Base-by-base conservation (phyloP, 2,888 invertebrate genomes). In the Patella ulyssiponensis region DNA sequence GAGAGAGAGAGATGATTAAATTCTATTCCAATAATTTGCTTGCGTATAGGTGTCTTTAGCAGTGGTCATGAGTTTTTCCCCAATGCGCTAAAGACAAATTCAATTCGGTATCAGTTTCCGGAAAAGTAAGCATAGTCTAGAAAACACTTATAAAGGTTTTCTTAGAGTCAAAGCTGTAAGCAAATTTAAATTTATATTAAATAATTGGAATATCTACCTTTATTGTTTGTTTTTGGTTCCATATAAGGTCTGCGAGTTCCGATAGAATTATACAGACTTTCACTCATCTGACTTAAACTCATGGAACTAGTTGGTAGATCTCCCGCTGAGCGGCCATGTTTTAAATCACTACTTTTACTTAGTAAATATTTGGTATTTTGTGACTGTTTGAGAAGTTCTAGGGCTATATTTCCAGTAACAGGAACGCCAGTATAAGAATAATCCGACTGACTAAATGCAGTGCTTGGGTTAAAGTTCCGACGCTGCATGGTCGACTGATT, bases 291-390 rank as follows among this genome's bases (percentile, higher is more conserved):
- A 53, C 84, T 83, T 11, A 85, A 82, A 77, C 84, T 86, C 23
- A 80, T 64, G 54, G 84, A 84, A 27, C 80, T 77, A 69, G 76
- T 75, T 7, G 78, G 56, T 20, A 69, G 58, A 69, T 76, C 74
- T 44, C 73, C 73, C 3, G 73, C 69, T n/a, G 80, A 80, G 53
- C 81, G 81, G 76, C 81, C 64, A n/a, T n/a, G 64, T 64, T 64
- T 64, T 64, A 64, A 64, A 64, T 64, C 64, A 64, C 80, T 77
- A 15, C 86, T 86, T 58, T 88, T 87, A 64, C 86, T 86, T 14
- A 89, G 80, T 53, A 89, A 82, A 77, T 85, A 89, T 80, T 89
- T 89, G 17, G 89, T 88, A 76, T 89, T 89, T 81, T 89, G 89
- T 17, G 86, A 84, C 80, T 88, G 88, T 79, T 89, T 89, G 58